Evolutionary conservation across 2,797 vertebrate species (phyloP).

Genomic region (Potorous gilbertii): DNA sequence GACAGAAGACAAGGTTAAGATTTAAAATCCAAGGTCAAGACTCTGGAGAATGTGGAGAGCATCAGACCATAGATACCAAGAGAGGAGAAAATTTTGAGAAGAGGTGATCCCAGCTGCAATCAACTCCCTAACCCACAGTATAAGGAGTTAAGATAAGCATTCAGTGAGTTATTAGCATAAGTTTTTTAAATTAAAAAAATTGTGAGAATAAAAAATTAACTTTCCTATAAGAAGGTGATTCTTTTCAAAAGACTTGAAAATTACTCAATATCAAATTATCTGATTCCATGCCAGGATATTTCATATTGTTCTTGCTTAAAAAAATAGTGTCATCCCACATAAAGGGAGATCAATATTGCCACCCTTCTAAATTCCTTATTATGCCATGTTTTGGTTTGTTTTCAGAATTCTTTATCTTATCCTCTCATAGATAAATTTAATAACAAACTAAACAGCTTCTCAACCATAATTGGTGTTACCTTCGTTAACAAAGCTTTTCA

Average conservation of each 20-base stretch:
- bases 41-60: not conserved
- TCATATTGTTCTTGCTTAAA: not conserved
- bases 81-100: not conserved
- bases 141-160: not conserved
- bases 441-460: not conserved
- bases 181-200: not conserved
- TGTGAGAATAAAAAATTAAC: not conserved
- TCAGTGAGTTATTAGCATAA: constrained; percentile 37
- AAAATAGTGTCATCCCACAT: not conserved
- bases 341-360: not conserved
- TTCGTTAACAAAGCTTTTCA: constrained; percentile 10
- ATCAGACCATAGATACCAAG: not conserved
- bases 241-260: not conserved
- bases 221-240: not conserved
- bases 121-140: not conserved
- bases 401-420: not conserved
- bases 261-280: not conserved
- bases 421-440: not conserved
- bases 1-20: not conserved
- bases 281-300: not conserved
- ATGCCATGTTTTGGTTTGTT: not conserved
- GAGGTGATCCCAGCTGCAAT: not conserved
- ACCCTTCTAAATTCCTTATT: constrained; percentile 13
- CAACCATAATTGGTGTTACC: not conserved
- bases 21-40: not conserved